A percentile compares a stretch with the other conserved stretches of the same genome.
Evolutionary conservation across 2,797 vertebrate species (phyloP).

Genomic region (Podarcis siculus): DNA sequence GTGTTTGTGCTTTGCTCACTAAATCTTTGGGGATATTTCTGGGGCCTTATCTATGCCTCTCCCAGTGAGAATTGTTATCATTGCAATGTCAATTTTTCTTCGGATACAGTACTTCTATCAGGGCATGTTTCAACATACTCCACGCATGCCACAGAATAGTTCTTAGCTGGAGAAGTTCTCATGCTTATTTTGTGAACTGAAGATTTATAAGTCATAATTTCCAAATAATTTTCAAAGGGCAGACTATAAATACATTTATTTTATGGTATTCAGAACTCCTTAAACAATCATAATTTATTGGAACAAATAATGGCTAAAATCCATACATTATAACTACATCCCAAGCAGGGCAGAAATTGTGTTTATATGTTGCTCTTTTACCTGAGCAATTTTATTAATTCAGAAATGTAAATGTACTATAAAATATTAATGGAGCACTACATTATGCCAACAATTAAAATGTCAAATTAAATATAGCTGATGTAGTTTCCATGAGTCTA

Average conservation of each 20-base stretch:
- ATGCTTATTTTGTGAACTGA: background rate
- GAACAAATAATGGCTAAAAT: constrained; percentile 59
- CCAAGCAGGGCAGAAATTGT: constrained; percentile 60
- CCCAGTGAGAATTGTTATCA: too few relatives aligned
- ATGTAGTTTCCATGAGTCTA: constrained; percentile 37
- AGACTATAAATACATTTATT: constrained; percentile 14
- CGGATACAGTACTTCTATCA: background rate
- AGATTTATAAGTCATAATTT: background rate
- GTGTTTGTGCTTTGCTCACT: background rate
- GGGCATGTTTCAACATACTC: background rate
- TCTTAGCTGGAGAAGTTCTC: background rate
- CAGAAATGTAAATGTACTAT: constrained; percentile 63
- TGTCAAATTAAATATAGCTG: constrained; percentile 49
- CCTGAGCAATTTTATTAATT: constrained; percentile 65
- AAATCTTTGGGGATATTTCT: background rate
- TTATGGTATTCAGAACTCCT: constrained; percentile 44
- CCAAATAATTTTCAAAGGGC: constrained; percentile 32
- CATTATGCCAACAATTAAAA: constrained; percentile 58
- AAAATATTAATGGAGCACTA: constrained; percentile 50
- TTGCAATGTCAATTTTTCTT: background rate
- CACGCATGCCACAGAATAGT: background rate
- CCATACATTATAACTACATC: constrained; percentile 52
- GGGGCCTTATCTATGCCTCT: background rate
- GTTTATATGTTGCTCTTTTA: constrained; percentile 59
- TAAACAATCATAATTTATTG: constrained; percentile 51